Evolutionary conservation across 1,140 invertebrate species (phyloP), one percentile per base, ranked within the genome.

Genomic region (Sesamia nonagrioides): DNA sequence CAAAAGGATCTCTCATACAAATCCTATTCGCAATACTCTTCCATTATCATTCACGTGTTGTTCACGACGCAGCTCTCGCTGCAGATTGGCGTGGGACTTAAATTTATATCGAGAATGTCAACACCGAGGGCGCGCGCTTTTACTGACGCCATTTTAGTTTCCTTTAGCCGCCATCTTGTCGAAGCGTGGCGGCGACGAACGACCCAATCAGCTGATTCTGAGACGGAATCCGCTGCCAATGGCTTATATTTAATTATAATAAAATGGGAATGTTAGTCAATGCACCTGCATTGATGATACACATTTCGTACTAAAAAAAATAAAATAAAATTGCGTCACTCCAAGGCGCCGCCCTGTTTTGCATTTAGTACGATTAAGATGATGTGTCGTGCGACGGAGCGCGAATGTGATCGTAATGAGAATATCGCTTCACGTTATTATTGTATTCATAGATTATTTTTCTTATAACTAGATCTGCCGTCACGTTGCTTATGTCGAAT

Each of bases 341-440:
- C 77, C 79, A 77, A 77, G 66, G 54, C 76, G 82, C 83, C 83
- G 81, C 71, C 83, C 84, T 76, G 76, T 82, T 82, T 83, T 86
- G 91, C 90, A 92, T 92, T 92, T 92, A 92, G 81, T 92, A 89
- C 78, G 79, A 79, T 85, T 93, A 92, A 91, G 88, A 85, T 89
- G 76, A 75, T 88, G 81, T 88, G 87, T 86, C 87, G 88, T 89
- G 79, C 83, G 82, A 27, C 37, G 42, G 40, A 37, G 82, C 81
- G 90, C 87, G 87, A 88, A 89, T 91, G 91, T 93, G 92, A 92
- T 92, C 90, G 87, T 63, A 86, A 89, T 84, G 79, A 54, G 87
- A 87, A 90, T 89, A 88, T 92, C 89, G 91, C 90, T 92, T 89
- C 86, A 81, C 37, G 84, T 84, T 84, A 84, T 83, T 90, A 86